Conservation (phyloP, 2,888 invertebrate genomes). For the Punctoribates punctum region DNA sequence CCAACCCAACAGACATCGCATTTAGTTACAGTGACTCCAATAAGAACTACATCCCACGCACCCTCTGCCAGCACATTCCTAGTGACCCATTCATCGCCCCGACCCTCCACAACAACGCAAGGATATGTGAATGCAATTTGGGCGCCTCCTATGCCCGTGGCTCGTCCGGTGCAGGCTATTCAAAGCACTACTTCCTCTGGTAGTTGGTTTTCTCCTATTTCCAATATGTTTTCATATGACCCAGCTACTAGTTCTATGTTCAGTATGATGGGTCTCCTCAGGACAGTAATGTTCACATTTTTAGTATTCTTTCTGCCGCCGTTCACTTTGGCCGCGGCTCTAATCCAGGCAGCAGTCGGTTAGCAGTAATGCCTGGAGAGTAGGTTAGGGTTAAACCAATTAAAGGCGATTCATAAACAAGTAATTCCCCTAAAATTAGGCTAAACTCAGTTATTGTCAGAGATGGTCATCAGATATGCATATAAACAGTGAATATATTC, state of each 20-base stretch:
- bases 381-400: slow-evolving; percentile 4
- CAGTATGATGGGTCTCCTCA: slow-evolving; percentile 28
- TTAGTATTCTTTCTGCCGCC: slow-evolving; percentile 41
- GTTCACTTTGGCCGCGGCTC: slow-evolving; percentile 36
- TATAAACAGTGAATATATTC: no score
- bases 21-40: slow-evolving; percentile 25
- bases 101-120: slow-evolving; percentile 3
- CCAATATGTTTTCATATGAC: slow-evolving; percentile 19
- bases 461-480: not conserved
- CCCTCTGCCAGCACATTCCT: not conserved
- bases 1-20: not conserved
- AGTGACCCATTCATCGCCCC: not conserved
- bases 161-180: not conserved
- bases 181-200: not conserved
- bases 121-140: slow-evolving; percentile 39
- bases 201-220: slow-evolving; percentile 8
- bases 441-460: not conserved
- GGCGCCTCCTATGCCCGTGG: slow-evolving; percentile 41
- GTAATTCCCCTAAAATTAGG: not conserved
- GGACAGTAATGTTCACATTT: slow-evolving; percentile 18
- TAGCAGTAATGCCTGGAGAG: not conserved
- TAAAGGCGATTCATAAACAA: not conserved
- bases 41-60: not conserved
- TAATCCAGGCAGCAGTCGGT: slow-evolving; percentile 9
- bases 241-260: slow-evolving; percentile 13